phyloP scores from a whole-genome alignment of 53 echinoderm and acorn worm genomes.

The Echinometra lucunter region DNA sequence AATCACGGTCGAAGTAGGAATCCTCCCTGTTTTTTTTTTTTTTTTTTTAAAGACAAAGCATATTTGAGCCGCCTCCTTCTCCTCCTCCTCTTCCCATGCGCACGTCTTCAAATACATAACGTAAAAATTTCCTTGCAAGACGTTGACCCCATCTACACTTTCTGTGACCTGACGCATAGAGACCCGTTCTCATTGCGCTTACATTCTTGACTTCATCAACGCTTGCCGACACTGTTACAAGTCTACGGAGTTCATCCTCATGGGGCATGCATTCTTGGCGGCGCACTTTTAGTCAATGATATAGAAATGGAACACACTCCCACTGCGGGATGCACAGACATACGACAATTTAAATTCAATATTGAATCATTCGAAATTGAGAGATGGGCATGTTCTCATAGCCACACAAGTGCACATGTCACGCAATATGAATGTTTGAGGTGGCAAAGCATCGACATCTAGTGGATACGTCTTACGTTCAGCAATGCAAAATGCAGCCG shows the following conservation, averaged over 20 bases:
- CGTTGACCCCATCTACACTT: slow-evolving; percentile 46
- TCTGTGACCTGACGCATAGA: slow-evolving; percentile 31
- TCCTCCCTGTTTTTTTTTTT: background rate
- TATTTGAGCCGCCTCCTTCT: background rate
- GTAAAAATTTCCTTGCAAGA: slow-evolving; percentile 33
- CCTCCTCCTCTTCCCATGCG: background rate
- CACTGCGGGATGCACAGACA: slow-evolving; percentile 41
- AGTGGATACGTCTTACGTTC: background rate
- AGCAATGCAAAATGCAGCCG: background rate
- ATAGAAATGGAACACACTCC: background rate
- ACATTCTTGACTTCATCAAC: background rate
- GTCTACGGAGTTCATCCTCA: background rate
- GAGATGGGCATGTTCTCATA: background rate
- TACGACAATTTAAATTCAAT: slow-evolving; percentile 1
- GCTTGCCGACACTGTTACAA: background rate
- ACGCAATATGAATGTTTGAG: background rate
- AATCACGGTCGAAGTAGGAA: background rate
- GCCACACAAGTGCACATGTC: no score
- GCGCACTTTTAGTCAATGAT: background rate
- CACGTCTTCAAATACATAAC: slow-evolving; percentile 40
- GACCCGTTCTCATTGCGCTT: background rate
- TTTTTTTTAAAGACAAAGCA: background rate
- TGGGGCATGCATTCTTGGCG: background rate
- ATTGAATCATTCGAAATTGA: background rate
- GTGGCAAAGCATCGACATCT: background rate